These are phyloP conservation scores for Rhagoletis pomonella DNA, from an alignment of 1,140 invertebrate genomes.

Conservation along the genomic window DNA sequence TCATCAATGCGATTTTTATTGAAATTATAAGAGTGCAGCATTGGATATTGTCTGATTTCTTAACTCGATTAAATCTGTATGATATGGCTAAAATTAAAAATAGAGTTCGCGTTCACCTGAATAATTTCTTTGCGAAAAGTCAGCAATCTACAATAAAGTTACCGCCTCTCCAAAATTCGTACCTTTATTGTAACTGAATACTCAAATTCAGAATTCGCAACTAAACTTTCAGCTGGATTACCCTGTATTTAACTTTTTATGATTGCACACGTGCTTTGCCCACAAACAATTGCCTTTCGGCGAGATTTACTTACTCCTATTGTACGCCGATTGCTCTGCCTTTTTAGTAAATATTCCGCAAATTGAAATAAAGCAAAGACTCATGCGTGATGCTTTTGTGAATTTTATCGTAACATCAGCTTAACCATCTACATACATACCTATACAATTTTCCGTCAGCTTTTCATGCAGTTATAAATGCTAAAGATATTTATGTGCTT, in stretches of 20 bases:
- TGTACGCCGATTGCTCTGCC: neutral
- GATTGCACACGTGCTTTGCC: neutral
- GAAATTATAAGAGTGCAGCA: too few relatives aligned
- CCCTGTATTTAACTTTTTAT: neutral
- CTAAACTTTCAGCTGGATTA: neutral
- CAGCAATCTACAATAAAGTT: too few relatives aligned
- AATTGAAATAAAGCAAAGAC: neutral
- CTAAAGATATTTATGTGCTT: neutral
- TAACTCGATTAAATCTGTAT: too few relatives aligned
- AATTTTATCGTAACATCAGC: neutral
- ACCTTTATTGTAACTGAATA: too few relatives aligned
- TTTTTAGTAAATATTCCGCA: neutral
- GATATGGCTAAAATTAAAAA: too few relatives aligned
- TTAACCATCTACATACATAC: neutral
- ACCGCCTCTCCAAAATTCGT: too few relatives aligned
- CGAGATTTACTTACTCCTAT: neutral
- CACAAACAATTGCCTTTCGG: slow-evolving; percentile 4
- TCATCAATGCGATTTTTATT: too few relatives aligned
- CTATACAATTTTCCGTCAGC: slow-evolving; percentile 3
- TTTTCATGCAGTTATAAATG: neutral
- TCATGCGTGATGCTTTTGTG: neutral
- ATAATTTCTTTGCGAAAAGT: too few relatives aligned
- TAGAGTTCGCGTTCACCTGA: too few relatives aligned
- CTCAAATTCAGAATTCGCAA: too few relatives aligned
- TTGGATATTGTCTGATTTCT: too few relatives aligned